phyloP scores from a whole-genome alignment of 1,140 invertebrate genomes.

The Chironomus striatipennis region DNA sequence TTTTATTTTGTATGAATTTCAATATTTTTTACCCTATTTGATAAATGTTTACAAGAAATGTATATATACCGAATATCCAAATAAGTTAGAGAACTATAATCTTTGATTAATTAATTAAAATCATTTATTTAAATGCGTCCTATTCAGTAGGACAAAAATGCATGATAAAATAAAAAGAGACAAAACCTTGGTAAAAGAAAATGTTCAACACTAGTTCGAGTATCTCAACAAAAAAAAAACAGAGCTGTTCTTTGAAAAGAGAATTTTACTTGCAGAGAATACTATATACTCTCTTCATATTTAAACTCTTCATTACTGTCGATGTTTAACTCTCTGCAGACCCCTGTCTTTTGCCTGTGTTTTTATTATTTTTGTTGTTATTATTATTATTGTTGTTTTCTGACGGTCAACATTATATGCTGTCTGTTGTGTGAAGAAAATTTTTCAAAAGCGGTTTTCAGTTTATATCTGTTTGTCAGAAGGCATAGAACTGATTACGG shows the following conservation, averaged over 20 bases:
- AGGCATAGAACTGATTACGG: constrained; percentile 23
- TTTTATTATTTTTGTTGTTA: constrained; percentile 5
- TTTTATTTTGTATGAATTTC: too few relatives aligned
- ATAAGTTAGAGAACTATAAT: too few relatives aligned
- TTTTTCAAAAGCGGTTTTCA: constrained; percentile 27
- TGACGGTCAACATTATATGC: not conserved
- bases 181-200: not conserved
- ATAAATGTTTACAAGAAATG: too few relatives aligned
- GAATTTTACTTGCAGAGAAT: not conserved
- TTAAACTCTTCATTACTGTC: not conserved
- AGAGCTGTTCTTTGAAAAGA: not conserved
- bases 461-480: constrained; percentile 28
- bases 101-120: not conserved
- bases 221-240: not conserved
- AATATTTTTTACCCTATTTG: too few relatives aligned
- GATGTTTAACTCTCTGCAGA: not conserved
- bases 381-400: constrained; percentile 1
- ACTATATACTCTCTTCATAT: not conserved
- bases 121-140: not conserved
- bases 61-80: too few relatives aligned
- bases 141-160: too few relatives aligned
- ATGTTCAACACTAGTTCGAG: not conserved
- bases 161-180: not conserved
- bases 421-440: constrained; percentile 12
- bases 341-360: constrained; percentile 11